Conservation (phyloP, 2,888 invertebrate species). For the Troides aeacus region DNA sequence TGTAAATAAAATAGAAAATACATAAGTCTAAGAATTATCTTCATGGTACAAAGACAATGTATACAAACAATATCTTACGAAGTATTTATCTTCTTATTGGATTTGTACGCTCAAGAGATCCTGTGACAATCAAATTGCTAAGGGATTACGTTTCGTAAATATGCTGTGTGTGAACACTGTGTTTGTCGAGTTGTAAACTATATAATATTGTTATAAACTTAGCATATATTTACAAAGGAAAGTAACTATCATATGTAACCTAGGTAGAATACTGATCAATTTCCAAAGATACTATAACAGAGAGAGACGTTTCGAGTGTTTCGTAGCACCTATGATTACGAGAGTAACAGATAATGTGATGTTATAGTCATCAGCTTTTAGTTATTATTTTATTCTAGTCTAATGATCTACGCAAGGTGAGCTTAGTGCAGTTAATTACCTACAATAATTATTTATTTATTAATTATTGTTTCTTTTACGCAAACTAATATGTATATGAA, state of each 20-base stretch:
- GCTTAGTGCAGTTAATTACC: too few relatives aligned
- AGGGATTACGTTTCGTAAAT: background rate
- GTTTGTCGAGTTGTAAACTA: background rate
- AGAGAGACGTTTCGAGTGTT: too few relatives aligned
- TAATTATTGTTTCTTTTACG: background rate
- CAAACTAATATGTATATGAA: background rate
- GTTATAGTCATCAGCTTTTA: too few relatives aligned
- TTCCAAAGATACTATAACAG: background rate
- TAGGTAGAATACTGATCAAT: background rate
- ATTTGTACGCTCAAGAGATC: background rate
- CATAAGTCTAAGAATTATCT: background rate
- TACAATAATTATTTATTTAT: too few relatives aligned
- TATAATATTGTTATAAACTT: background rate
- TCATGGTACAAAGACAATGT: background rate
- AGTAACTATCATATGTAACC: background rate
- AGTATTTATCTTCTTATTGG: background rate
- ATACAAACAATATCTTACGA: background rate
- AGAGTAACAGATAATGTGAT: too few relatives aligned
- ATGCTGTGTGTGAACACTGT: background rate
- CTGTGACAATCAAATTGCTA: background rate
- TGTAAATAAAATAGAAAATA: background rate
- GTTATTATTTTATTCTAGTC: too few relatives aligned
- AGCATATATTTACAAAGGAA: background rate
- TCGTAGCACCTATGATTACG: too few relatives aligned
- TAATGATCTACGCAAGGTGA: too few relatives aligned